These are phyloP conservation scores for Chaitophorus viminalis DNA, from an alignment of 2,888 invertebrate genomes.

Conservation along the genomic window DNA sequence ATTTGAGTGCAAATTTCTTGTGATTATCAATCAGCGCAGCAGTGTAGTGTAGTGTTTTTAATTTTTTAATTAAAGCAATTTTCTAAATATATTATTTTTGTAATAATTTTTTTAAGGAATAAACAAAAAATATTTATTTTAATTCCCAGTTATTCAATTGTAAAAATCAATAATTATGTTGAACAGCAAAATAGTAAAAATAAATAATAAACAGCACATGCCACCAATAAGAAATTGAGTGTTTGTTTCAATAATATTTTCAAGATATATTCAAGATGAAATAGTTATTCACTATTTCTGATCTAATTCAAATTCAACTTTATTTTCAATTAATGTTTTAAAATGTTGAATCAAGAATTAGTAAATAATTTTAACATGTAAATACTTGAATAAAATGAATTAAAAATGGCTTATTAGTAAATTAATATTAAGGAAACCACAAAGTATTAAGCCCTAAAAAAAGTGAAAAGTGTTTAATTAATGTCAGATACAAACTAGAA, in stretches of 20 bases:
- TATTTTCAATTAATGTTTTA: background rate
- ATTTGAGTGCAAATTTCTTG: conserved; percentile 45
- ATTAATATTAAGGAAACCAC: background rate
- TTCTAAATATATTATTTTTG: background rate
- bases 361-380: background rate
- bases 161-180: background rate
- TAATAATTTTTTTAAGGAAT: background rate
- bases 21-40: conserved; percentile 36
- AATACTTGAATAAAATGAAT: background rate
- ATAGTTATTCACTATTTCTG: background rate
- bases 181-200: conserved; percentile 31
- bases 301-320: background rate
- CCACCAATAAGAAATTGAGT: background rate
- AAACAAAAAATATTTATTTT: background rate
- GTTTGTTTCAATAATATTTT: background rate
- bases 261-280: background rate
- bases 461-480: background rate
- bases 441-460: background rate
- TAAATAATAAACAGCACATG: conserved; percentile 43
- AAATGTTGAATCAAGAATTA: background rate
- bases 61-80: conserved; percentile 44
- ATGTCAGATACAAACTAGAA: background rate
- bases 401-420: background rate
- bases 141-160: background rate
- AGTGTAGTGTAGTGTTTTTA: conserved; percentile 35